A percentile compares a stretch with the other conserved stretches of the same genome.
phyloP scores from a whole-genome alignment of 1,140 invertebrate genomes.

The Cephus cinctus region DNA sequence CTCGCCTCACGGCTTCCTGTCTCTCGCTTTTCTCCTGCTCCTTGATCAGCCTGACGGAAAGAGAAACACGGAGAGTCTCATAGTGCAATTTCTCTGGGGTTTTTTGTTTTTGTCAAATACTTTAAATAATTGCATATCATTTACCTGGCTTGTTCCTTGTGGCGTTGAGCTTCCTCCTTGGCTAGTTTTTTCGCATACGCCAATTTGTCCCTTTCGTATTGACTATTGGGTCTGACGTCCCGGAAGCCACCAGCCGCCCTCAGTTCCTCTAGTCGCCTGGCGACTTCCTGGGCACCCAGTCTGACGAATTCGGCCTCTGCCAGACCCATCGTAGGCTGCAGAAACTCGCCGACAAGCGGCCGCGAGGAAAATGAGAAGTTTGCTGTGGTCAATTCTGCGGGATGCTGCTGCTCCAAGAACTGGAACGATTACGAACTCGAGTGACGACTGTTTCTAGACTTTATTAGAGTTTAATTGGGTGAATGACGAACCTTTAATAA shows the following conservation, averaged over 20 bases:
- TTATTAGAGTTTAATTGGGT: too few species aligned
- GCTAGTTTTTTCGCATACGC: conserved; percentile 60
- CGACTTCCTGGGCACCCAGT: conserved; percentile 55
- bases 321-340: conserved; percentile 63
- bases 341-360: conserved; percentile 84
- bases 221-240: conserved; percentile 46
- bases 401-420: conserved; percentile 78
- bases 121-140: conserved; percentile 12
- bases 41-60: conserved; percentile 63
- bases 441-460: not conserved
- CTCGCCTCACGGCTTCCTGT: conserved; percentile 72
- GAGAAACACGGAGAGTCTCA: not conserved
- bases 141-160: conserved; percentile 62
- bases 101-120: conserved; percentile 1
- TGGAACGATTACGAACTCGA: conserved; percentile 37
- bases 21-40: conserved; percentile 78
- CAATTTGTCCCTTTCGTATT: conserved; percentile 60
- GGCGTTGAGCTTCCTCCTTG: conserved; percentile 59
- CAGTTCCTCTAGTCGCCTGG: conserved; percentile 62
- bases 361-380: conserved; percentile 92
- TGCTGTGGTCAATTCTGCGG: conserved; percentile 73
- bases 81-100: not conserved
- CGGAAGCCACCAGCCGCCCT: conserved; percentile 48
- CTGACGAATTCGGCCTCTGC: conserved; percentile 53
- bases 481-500: conserved; percentile 63